Base-by-base conservation (phyloP, 1,140 invertebrate species). In the Drosophila fuyamai region DNA sequence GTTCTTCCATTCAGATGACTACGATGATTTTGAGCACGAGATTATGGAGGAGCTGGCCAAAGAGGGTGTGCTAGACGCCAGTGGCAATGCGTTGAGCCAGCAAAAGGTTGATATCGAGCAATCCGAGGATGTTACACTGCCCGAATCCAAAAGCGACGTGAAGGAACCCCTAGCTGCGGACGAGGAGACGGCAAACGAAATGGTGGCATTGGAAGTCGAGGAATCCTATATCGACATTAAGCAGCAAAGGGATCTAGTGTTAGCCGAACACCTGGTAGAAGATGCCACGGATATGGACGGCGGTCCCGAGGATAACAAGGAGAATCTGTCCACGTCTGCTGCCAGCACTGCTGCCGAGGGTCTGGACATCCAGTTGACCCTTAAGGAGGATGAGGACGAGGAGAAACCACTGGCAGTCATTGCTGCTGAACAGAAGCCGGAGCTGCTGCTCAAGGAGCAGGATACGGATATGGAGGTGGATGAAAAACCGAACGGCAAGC, bases 241-340 rank as follows among this genome's bases (percentile, higher is more conserved):
- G 43, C 23, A 57, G 8, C 50, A 23, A 29, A 51, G 50, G 2
- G 50, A 68, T 14, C 44, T 65, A 9, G 47, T 71, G 14, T 40
- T 60, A 40, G 14, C 36, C 16, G 46, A 70, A 5, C 47, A 65
- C 9, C 29, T 53, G 5, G 40, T 23, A n/a, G 36, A 53, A 8
- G 46, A 53, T 10, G 23, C 44, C 14, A 14, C 40, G 27, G 65
- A 51, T 6, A 38, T n/a, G 6, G 66, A 51, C 16, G 41, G 47
- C 14, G 50, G 36, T n/a, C 72, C 78, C 0, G 88, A 90, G 65
- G 86, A 90, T 55, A 91, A 90, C 48, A 91, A 90, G 51, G 89
- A 91, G 50, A 91, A 91, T 48, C 48, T 89, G 5, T 72, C 81
- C 16, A 89, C 80, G 0, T 43, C 75, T 2, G 44, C 51, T 6